phyloP scores from a whole-genome alignment of 37 sponge, comb jelly and placozoan species.

The Ianthella basta region DNA sequence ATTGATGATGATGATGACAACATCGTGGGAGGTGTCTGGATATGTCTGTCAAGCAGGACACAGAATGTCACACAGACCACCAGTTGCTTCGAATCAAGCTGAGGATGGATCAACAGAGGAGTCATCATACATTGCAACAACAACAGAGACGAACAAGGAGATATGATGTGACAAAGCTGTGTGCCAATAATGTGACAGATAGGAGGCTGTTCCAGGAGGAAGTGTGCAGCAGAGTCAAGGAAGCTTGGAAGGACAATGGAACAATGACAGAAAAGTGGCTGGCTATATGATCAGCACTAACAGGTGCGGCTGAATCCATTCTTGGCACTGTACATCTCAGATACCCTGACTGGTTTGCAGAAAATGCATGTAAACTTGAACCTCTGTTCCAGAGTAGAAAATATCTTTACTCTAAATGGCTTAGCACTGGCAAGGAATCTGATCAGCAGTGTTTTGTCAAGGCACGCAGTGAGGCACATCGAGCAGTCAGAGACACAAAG shows the following conservation, averaged over 20 bases:
- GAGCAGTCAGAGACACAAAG: neutral
- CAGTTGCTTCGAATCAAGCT: slow-evolving; percentile 15
- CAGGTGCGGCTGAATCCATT: neutral
- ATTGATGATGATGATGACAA: too few species aligned
- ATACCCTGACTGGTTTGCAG: neutral
- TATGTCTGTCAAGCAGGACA: neutral
- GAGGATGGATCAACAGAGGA: neutral
- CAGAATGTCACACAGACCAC: slow-evolving; percentile 34
- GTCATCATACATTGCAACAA: neutral
- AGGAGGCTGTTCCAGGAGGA: neutral
- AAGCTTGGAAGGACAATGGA: neutral
- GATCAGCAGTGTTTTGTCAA: neutral
- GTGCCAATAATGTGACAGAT: neutral
- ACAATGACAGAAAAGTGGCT: neutral
- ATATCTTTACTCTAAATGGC: neutral
- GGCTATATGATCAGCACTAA: too few species aligned
- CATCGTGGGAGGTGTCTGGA: slow-evolving; percentile 20
- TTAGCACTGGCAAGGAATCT: slow-evolving; percentile 2
- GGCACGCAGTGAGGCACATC: neutral
- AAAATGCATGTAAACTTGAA: neutral
- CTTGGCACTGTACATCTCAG: neutral
- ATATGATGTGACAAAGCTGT: neutral
- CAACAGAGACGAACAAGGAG: neutral
- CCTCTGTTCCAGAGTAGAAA: neutral
- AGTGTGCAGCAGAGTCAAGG: neutral